Conservation (phyloP, 2,888 invertebrate species). For the Mythimna impura region DNA sequence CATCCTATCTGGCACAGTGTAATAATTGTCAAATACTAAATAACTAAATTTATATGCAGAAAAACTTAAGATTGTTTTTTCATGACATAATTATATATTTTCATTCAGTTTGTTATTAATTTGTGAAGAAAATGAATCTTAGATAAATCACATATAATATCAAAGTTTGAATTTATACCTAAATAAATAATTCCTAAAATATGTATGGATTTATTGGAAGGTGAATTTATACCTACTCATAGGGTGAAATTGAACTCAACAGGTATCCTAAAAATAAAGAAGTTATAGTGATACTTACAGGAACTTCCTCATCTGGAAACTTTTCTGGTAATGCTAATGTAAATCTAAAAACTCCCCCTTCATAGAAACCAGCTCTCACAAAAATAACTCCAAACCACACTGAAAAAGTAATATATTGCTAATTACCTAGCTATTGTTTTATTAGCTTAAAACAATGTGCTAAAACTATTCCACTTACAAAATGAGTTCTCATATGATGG, state of each 20-base stretch:
- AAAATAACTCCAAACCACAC: constrained; percentile 98
- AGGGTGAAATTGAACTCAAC: not conserved
- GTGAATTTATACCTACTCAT: too few species aligned
- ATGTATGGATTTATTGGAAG: not conserved
- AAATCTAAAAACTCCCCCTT: constrained; percentile 97
- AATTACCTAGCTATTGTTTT: not conserved
- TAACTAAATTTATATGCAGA: too few species aligned
- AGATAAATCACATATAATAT: too few species aligned
- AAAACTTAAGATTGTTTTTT: too few species aligned
- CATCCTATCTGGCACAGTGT: too few species aligned
- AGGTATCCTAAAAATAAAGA: not conserved
- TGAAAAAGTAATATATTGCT: constrained; percentile 81
- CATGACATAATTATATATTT: too few species aligned
- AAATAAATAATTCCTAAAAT: too few species aligned
- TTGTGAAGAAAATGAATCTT: too few species aligned
- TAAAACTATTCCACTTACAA: constrained; percentile 89
- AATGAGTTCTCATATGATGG: constrained; percentile 96
- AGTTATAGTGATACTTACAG: constrained; percentile 90
- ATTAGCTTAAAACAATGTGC: not conserved
- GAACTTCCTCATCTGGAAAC: constrained; percentile 96
- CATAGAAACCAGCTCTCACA: constrained; percentile 96
- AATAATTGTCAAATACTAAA: too few species aligned
- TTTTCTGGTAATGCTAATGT: constrained; percentile 95
- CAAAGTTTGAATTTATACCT: too few species aligned
- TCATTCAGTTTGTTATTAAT: too few species aligned